Evolutionary conservation across 2,888 invertebrate genomes (phyloP).

Genomic region (Clusia tigrina): DNA sequence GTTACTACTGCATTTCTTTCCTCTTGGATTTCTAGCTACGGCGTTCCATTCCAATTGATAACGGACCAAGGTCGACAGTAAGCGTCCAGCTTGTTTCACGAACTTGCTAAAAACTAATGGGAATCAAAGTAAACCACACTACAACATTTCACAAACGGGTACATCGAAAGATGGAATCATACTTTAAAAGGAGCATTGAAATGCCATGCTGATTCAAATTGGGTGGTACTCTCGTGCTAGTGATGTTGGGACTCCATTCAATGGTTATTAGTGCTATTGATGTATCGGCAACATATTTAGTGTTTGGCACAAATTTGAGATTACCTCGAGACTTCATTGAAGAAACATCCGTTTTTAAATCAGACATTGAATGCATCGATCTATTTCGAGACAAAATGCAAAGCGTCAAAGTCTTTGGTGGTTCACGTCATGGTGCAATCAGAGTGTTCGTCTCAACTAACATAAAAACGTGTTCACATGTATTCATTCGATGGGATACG

Average conservation of each 20-base stretch:
- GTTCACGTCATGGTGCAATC: neutral
- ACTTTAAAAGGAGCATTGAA: conserved; percentile 27
- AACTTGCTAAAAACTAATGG: conserved; percentile 13
- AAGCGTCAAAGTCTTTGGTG: neutral
- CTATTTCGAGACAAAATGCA: neutral
- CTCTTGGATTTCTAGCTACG: conserved; percentile 25
- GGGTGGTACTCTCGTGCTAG: conserved; percentile 26
- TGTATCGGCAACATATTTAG: conserved; percentile 45
- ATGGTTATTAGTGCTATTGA: conserved; percentile 28
- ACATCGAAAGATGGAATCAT: conserved; percentile 33
- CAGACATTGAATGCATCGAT: neutral
- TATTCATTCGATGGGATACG: conserved; percentile 15
- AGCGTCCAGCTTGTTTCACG: conserved; percentile 24
- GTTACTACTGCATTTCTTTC: conserved; percentile 15
- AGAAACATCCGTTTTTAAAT: neutral
- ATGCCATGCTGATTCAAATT: conserved; percentile 28
- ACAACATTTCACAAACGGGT: conserved; percentile 32
- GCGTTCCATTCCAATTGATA: conserved; percentile 22
- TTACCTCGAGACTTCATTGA: conserved; percentile 41
- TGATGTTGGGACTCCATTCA: conserved; percentile 28
- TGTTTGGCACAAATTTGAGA: conserved; percentile 46
- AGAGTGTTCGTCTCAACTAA: neutral
- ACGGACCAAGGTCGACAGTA: conserved; percentile 30
- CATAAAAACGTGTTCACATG: neutral
- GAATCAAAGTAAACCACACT: conserved; percentile 20